phyloP scores from a whole-genome alignment of 2,113 vertebrate species.

The Antennarius striatus region DNA sequence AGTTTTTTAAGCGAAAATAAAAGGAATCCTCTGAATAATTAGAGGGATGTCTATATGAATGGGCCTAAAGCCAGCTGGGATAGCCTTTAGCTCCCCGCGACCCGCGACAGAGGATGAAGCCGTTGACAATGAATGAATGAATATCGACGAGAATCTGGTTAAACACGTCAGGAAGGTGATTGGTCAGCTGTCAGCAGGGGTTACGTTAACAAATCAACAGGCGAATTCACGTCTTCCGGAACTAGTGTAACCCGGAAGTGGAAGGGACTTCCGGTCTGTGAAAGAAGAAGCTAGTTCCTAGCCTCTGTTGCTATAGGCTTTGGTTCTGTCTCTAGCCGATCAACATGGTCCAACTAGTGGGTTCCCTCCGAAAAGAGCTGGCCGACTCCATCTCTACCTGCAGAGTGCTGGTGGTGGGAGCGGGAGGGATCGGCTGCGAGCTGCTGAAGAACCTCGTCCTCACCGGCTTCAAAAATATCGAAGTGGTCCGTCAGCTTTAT shows the following conservation, averaged over 20 bases:
- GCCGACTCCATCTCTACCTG: conserved; percentile 85
- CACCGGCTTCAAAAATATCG: conserved; percentile 91
- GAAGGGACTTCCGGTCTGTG: conserved; percentile 6
- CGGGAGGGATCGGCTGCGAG: conserved; percentile 95
- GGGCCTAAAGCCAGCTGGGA: too few species aligned
- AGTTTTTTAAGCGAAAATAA: too few species aligned
- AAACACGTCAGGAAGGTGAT: too few species aligned
- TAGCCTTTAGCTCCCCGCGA: too few species aligned
- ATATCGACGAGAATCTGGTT: too few species aligned
- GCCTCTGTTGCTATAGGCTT: conserved; percentile 43
- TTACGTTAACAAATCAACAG: too few species aligned
- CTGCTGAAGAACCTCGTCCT: conserved; percentile 94
- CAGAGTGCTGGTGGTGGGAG: conserved; percentile 90
- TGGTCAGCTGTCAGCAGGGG: too few species aligned
- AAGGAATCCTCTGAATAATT: too few species aligned
- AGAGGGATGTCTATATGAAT: too few species aligned
- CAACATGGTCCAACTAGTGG: conserved; percentile 84
- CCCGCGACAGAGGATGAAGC: too few species aligned
- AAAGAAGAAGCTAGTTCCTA: conserved; percentile 48
- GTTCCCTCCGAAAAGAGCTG: conserved; percentile 86
- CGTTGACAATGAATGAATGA: too few species aligned
- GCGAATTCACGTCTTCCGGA: not conserved
- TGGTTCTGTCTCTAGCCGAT: conserved; percentile 38
- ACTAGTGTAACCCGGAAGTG: conserved; percentile 15
- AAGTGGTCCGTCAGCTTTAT: conserved; percentile 84